Percentiles rank a stretch among this genome's conserved stretches.
Evolutionary conservation across 2,888 invertebrate species (phyloP).

Genomic region (Heteromurus nitidus): DNA sequence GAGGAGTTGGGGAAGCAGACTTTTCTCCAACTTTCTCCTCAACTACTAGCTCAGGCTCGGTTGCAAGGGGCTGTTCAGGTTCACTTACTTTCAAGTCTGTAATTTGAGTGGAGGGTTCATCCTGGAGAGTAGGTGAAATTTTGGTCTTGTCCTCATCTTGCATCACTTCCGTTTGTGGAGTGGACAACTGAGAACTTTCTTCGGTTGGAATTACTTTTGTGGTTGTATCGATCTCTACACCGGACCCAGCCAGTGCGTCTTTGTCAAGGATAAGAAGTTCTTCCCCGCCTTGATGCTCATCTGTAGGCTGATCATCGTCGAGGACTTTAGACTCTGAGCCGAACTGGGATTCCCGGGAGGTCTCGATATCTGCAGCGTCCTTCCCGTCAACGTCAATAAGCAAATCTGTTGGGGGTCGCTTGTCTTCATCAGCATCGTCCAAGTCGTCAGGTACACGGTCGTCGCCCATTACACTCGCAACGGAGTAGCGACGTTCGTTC

Average conservation of each 20-base stretch:
- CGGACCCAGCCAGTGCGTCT: conserved; percentile 14
- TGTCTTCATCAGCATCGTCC: conserved; percentile 41
- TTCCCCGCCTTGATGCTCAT: conserved; percentile 50
- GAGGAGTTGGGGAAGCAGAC: conserved; percentile 8
- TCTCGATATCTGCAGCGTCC: conserved; percentile 63
- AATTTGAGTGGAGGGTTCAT: conserved; percentile 27
- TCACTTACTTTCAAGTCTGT: conserved; percentile 17
- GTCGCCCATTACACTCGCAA: conserved; percentile 58
- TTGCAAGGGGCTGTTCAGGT: conserved; percentile 46
- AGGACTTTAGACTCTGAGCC: conserved; percentile 65
- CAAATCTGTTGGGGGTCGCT: conserved; percentile 45
- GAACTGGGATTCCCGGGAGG: conserved; percentile 67
- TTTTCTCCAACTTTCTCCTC: conserved; percentile 16
- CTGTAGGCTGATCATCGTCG: conserved; percentile 64
- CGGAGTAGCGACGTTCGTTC: conserved; percentile 31
- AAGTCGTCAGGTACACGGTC: conserved; percentile 55
- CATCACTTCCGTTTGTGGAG: conserved; percentile 42
- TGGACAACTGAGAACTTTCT: conserved; percentile 45
- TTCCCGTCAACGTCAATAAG: conserved; percentile 48
- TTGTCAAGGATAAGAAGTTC: conserved; percentile 36
- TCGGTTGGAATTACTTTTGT: conserved; percentile 28
- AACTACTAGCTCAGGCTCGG: conserved; percentile 2
- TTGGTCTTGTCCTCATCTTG: conserved; percentile 50
- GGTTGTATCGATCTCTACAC: conserved; percentile 46
- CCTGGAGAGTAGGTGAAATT: conserved; percentile 44